Conservation (phyloP, 2,888 invertebrate genomes). For the Brachyptera putata region DNA sequence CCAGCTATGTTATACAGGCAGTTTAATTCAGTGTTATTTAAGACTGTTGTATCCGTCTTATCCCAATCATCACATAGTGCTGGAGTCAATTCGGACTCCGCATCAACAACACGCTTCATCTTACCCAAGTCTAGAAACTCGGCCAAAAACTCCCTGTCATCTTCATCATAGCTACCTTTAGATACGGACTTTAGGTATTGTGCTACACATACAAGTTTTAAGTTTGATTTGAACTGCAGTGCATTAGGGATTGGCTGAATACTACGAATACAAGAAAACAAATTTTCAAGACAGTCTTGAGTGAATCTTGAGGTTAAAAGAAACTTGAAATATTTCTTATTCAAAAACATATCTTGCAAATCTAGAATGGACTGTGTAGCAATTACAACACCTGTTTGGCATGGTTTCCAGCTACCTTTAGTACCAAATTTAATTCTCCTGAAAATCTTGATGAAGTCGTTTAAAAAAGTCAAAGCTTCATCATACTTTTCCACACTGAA, state of each 20-base stretch:
- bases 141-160: not conserved
- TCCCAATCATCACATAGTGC: no score
- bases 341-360: not conserved
- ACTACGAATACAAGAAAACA: no score
- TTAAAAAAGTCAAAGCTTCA: not conserved
- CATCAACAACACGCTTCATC: no score
- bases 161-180: conserved; percentile 24
- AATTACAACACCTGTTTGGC: conserved; percentile 6
- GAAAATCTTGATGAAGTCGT: not conserved
- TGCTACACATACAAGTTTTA: conserved; percentile 7
- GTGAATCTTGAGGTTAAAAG: not conserved
- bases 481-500: not conserved
- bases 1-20: conserved; percentile 3
- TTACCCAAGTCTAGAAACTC: not conserved
- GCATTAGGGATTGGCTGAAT: conserved; percentile 6
- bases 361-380: not conserved
- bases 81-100: not conserved
- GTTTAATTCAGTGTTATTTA: not conserved
- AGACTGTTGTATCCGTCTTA: no score
- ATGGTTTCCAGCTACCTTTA: not conserved
- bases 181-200: conserved; percentile 7
- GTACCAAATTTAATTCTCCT: not conserved
- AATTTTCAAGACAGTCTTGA: no score
- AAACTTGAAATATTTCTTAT: conserved; percentile 1
- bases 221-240: not conserved